Evolutionary conservation across 2,797 vertebrate genomes (phyloP), one percentile per base, ranked within the genome.

Genomic region (Argya squamiceps): DNA sequence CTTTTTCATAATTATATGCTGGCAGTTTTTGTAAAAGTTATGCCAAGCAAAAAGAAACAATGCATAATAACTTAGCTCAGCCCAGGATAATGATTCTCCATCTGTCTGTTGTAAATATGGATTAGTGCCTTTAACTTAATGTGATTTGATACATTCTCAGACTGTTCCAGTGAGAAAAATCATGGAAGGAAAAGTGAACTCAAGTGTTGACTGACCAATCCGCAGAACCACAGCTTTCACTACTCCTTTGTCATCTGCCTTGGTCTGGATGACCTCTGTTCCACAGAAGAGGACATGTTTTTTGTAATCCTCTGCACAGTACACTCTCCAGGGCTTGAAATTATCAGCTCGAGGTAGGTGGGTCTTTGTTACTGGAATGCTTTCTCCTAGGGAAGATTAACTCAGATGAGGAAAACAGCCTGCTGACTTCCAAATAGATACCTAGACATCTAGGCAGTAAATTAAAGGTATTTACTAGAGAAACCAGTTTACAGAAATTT

Each of bases 281-380:
- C 98, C 98, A 46, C 98, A 98, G 96, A 98, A 98, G 21, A 98
- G 97, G 32, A 98, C 26, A 0, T 98, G 98, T 43, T 96, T 96
- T 79, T 94, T 98, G 80, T 97, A 96, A 70, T 98, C 98, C 4
- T 92, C 97, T 24, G 96, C 97, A 21, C 96, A 97, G 30, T 96
- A 91, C 3, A 14, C 46, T 88, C 93, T 98, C 98, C 98, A 98
- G 44, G 98, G 96, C 47, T 65, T 86, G 22, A 81, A 32, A 70
- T 94, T 75, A 19, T 92, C 87, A 36, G 26, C 47, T 60, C 32
- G 65, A 20, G 97, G 96, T 74, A 98, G 73, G 2, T 92, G 84
- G 9, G 92, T 98, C 96, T 98, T 98, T 34, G 97, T 98, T 37
- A 98, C 96, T 1, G 98, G 98, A 76, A 98, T 94, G 50, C 98